Percentiles rank a stretch among this genome's conserved stretches.
Evolutionary conservation across 2,888 invertebrate genomes (phyloP).

Genomic region (Philonicus albiceps): DNA sequence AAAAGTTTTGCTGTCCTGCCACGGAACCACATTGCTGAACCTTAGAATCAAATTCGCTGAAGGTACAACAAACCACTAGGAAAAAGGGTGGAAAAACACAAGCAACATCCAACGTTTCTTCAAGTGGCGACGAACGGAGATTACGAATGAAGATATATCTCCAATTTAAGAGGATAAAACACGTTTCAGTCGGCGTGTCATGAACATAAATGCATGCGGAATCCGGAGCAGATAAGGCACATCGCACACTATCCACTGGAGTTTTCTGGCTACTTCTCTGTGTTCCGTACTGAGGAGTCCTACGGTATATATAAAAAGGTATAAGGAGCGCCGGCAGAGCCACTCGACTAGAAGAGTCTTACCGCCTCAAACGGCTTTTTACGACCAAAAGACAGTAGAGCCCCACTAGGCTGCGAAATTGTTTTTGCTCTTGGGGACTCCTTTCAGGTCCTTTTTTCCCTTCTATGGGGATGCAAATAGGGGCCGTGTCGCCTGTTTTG

Average conservation of each 20-base stretch:
- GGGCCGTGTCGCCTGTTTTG: background rate
- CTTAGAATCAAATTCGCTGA: background rate
- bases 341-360: background rate
- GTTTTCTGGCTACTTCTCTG: background rate
- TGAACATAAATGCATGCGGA: conserved; percentile 3
- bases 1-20: conserved; percentile 16
- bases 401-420: background rate
- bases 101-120: background rate
- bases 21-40: background rate
- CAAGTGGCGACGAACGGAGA: background rate
- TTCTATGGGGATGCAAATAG: background rate
- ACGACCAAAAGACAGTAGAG: background rate
- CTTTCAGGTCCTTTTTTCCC: background rate
- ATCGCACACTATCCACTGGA: background rate
- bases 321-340: background rate
- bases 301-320: background rate
- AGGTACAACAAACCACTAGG: background rate
- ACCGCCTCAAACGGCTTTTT: background rate
- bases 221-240: background rate
- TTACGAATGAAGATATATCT: conserved; percentile 23
- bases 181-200: background rate
- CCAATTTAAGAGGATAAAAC: conserved; percentile 12
- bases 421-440: background rate
- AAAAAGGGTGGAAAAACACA: background rate
- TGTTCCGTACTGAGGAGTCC: background rate